phyloP scores from a whole-genome alignment of 2,797 vertebrate genomes.

The Sardinella longiceps region DNA sequence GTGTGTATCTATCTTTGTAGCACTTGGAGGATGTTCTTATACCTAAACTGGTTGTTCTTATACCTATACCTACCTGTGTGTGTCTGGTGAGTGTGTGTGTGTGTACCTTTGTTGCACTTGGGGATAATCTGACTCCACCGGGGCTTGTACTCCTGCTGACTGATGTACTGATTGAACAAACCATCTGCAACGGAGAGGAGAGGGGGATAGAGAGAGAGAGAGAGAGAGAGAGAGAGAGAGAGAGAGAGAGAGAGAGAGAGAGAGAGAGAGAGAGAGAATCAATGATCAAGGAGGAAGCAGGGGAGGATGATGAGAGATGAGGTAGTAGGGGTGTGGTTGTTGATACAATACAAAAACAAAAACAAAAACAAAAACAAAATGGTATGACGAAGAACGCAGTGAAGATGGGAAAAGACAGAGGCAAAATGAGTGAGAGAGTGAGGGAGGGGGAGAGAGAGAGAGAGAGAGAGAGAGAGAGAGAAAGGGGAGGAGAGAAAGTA shows the following conservation, averaged over 20 bases:
- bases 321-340: too few species aligned
- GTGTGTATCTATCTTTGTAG: conserved; percentile 88
- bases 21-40: too few species aligned
- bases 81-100: conserved; percentile 43
- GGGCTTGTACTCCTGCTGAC: conserved; percentile 99
- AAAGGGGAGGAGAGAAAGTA: not conserved
- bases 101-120: conserved; percentile 94
- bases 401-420: not conserved
- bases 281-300: not conserved
- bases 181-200: conserved; percentile 79
- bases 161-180: conserved; percentile 99
- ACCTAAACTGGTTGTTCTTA: too few species aligned
- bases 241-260: not conserved
- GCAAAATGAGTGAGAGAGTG: not conserved
- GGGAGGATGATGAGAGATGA: too few species aligned
- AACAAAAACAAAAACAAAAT: not conserved
- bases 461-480: not conserved
- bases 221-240: not conserved
- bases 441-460: not conserved
- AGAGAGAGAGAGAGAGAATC: not conserved
- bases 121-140: conserved; percentile 99
- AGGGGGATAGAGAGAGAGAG: conserved; percentile 34
- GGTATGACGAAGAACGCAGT: not conserved
- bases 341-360: not conserved
- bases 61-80: too few species aligned